Percentiles rank a stretch among this genome's conserved stretches.
Evolutionary conservation across 2,888 invertebrate species (phyloP).

Genomic region (Zhuqinia jingwanae): DNA sequence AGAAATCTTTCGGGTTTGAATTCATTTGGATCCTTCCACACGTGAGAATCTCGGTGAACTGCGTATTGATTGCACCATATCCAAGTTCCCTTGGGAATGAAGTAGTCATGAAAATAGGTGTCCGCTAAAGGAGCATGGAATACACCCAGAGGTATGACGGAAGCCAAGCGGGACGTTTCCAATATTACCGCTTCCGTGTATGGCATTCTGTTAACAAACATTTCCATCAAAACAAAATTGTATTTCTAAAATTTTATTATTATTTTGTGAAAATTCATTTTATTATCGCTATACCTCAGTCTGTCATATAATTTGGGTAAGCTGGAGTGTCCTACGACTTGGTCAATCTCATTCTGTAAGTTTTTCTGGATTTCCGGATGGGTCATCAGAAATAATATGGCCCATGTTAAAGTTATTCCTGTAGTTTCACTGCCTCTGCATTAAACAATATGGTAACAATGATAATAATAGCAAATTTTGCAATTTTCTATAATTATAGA

Average conservation of each 20-base stretch:
- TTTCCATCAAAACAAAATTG: background rate
- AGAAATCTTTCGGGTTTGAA: conserved; percentile 69
- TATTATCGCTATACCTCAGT: conserved; percentile 25
- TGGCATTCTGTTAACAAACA: conserved; percentile 64
- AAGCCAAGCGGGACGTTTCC: conserved; percentile 62
- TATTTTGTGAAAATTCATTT: too few species aligned
- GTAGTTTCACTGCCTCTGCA: conserved; percentile 64
- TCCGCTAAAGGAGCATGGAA: conserved; percentile 60
- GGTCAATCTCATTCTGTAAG: conserved; percentile 63
- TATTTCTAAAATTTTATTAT: too few species aligned
- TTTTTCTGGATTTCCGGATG: conserved; percentile 52
- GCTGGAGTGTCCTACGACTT: conserved; percentile 46
- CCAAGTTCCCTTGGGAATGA: conserved; percentile 66
- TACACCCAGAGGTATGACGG: conserved; percentile 66
- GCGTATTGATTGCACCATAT: conserved; percentile 63
- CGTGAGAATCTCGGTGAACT: conserved; percentile 59
- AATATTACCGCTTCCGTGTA: conserved; percentile 72
- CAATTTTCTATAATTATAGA: too few species aligned
- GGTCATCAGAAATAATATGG: conserved; percentile 58
- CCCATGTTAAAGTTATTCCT: conserved; percentile 62
- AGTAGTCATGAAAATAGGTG: conserved; percentile 69
- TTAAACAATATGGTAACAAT: too few species aligned
- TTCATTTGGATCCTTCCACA: conserved; percentile 69
- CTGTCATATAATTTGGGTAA: conserved; percentile 50
- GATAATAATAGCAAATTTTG: too few species aligned